Evolutionary conservation across 2,888 invertebrate species (phyloP), one percentile per base, ranked within the genome.

Genomic region (Ectemnius cavifrons): DNA sequence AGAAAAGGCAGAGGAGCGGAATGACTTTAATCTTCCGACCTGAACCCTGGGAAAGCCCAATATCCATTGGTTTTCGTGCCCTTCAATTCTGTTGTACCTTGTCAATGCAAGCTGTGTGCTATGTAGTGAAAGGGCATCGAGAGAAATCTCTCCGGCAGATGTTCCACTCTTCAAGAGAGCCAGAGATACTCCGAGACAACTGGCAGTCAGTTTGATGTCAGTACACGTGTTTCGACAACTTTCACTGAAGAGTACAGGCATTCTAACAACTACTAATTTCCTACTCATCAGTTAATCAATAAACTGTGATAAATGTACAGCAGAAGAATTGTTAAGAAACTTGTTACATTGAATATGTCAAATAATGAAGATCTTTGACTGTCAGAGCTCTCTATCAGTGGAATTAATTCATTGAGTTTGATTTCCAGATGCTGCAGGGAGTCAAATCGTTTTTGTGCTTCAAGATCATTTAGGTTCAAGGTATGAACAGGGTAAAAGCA

Each of bases 121-220:
- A 23, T 23, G 23, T 23, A 23, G 23, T 76, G 73, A 77, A 69
- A 71, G 68, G 67, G 76, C 23, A 23, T 23, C 75, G 66, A 70
- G 73, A 79, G 75, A 80, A 81, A 76, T 75, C 83, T 83, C 84
- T 80, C 78, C 81, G 82, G 85, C 84, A 83, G 84, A 84, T 84
- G 85, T 83, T 84, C 77, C 70, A 72, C 73, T 69, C 71, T 67
- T 84, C 77, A 37, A 37, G 3, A 23, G 23, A 37, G 1, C 37
- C 71, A 83, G 80, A 79, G 78, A 75, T 65, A 76, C 83, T 84
- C 80, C 72, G 77, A 75, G 71, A 75, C 78, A 81, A 79, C 80
- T 76, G 78, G 80, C 76, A 71, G 80, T 78, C 81, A 72, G 82
- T 82, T 82, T 74, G 73, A 80, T 82, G 74, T 71, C 79, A 68